Conservation (phyloP, 2,797 vertebrate genomes). For the Melanotaenia nigrans region DNA sequence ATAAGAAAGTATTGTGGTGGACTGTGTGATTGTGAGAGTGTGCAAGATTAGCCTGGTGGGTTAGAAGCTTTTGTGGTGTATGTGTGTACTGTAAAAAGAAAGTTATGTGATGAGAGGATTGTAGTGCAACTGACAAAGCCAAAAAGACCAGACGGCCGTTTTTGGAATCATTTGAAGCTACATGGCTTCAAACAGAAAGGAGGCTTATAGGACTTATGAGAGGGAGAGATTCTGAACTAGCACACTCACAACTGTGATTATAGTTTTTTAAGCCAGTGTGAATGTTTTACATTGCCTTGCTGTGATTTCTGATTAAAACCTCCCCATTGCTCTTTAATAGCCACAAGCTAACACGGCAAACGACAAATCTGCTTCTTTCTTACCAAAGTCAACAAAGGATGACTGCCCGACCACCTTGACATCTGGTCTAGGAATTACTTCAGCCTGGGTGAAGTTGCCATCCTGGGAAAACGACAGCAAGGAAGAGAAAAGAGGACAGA, state of each 20-base stretch:
- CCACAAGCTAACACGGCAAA: conserved; percentile 10
- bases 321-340: neutral
- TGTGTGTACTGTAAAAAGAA: conserved; percentile 23
- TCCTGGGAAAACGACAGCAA: conserved; percentile 76
- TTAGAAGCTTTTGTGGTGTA: conserved; percentile 13
- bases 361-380: conserved; percentile 61
- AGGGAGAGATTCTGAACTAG: conserved; percentile 23
- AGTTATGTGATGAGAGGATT: conserved; percentile 35
- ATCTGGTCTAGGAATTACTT: conserved; percentile 48
- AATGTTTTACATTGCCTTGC: neutral
- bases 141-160: conserved; percentile 51
- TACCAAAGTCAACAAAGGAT: conserved; percentile 94
- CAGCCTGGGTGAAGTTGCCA: conserved; percentile 86
- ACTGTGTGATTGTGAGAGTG: conserved; percentile 22
- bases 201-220: conserved; percentile 45
- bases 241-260: neutral
- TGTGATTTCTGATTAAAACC: neutral
- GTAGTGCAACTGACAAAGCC: conserved; percentile 49
- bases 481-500: neutral
- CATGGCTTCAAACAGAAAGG: conserved; percentile 44
- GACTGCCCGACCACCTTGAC: conserved; percentile 86
- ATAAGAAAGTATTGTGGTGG: conserved; percentile 25
- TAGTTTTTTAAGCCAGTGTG: neutral
- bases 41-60: conserved; percentile 44
- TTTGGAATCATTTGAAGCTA: conserved; percentile 56